These are phyloP conservation scores for Cavia porcellus DNA, from an alignment of 2,113 vertebrate species.

Conservation along the genomic window DNA sequence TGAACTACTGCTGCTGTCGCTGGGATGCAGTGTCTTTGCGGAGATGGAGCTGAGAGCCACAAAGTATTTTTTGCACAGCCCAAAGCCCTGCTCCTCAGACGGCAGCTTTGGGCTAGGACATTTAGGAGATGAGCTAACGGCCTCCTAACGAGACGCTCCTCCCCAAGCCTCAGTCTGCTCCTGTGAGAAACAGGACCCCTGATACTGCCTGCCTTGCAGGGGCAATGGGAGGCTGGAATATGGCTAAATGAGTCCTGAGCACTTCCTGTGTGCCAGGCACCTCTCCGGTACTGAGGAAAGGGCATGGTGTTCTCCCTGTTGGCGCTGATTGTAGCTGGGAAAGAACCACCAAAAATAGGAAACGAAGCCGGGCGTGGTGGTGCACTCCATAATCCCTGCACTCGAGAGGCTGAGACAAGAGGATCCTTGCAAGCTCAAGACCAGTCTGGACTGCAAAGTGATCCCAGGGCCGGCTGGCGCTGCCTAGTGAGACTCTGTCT, in stretches of 20 bases:
- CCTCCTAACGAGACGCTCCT: neutral
- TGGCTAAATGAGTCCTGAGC: neutral
- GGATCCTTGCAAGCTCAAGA: no score
- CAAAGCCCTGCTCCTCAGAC: neutral
- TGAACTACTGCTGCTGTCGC: neutral
- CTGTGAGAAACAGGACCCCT: neutral
- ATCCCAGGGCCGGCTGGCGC: no score
- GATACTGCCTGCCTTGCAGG: neutral
- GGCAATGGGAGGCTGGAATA: neutral
- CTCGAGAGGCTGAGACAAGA: no score
- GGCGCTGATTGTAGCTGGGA: neutral
- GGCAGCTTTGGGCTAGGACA: neutral
- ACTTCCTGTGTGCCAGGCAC: neutral
- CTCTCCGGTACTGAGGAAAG: neutral
- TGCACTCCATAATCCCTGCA: no score
- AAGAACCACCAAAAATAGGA: neutral
- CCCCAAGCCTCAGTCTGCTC: neutral
- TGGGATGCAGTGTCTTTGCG: neutral
- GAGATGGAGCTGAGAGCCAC: neutral
- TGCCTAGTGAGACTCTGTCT: no score
- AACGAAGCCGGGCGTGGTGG: no score
- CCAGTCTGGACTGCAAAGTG: no score
- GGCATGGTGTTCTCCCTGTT: neutral
- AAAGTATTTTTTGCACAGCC: neutral
- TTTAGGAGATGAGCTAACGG: neutral